Evolutionary conservation across 92 coral and sea anemone genomes (phyloP).

Genomic region (Anthopleura xanthogrammica): DNA sequence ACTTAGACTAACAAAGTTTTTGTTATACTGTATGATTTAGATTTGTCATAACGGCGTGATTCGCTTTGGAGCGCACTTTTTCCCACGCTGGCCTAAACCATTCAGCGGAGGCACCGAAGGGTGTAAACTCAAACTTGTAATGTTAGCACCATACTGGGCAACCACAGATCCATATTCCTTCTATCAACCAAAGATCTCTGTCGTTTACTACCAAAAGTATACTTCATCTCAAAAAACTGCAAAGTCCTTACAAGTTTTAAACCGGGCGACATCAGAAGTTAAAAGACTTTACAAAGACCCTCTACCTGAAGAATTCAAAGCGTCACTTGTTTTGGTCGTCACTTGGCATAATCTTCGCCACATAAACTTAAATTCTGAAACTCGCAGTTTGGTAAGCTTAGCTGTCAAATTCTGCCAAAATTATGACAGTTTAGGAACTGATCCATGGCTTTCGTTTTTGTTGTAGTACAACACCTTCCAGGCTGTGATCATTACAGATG

Average conservation of each 20-base stretch:
- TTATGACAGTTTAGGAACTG: background rate
- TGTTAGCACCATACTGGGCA: constrained; percentile 43
- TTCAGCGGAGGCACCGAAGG: constrained; percentile 24
- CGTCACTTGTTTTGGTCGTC: constrained; percentile 39
- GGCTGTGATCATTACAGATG: constrained; percentile 36
- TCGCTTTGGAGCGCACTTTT: too few relatives aligned
- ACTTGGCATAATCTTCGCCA: constrained; percentile 33
- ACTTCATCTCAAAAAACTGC: background rate
- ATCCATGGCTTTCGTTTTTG: background rate
- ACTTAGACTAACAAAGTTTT: background rate
- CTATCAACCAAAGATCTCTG: background rate
- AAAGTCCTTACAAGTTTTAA: background rate
- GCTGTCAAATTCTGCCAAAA: too few relatives aligned
- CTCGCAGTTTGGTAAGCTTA: background rate
- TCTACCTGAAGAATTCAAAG: constrained; percentile 27
- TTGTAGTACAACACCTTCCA: constrained; percentile 45
- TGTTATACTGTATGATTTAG: background rate
- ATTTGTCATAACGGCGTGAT: constrained; percentile 35
- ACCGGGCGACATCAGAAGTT: constrained; percentile 23
- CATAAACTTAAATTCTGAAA: background rate
- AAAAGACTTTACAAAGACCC: constrained; percentile 12
- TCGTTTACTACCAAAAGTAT: constrained; percentile 29
- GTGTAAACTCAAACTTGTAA: background rate
- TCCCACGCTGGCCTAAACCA: constrained; percentile 31
- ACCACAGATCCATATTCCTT: background rate